These are phyloP conservation scores for Doryteuthis pealeii DNA, from an alignment of 1,140 invertebrate genomes.

Conservation along the genomic window DNA sequence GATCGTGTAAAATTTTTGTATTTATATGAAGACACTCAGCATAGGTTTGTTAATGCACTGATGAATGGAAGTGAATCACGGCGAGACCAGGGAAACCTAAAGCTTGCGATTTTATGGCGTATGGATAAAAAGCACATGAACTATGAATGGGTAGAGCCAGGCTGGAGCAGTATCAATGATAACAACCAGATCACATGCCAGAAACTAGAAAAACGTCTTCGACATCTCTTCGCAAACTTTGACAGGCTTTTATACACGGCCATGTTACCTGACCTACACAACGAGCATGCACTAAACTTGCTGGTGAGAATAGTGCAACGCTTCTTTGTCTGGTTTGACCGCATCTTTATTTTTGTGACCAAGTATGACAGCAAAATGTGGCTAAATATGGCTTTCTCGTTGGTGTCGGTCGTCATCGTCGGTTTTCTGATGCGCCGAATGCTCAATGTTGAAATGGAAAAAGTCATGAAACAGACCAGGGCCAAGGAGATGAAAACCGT, in stretches of 20 bases:
- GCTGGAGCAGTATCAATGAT: constrained; percentile 63
- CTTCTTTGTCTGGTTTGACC: neutral
- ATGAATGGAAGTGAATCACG: constrained; percentile 36
- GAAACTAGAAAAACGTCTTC: constrained; percentile 37
- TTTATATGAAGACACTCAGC: constrained; percentile 80
- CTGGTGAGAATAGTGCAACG: neutral
- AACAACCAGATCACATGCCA: constrained; percentile 20
- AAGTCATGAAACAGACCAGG: constrained; percentile 77
- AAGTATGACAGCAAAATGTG: constrained; percentile 77
- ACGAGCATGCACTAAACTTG: constrained; percentile 44
- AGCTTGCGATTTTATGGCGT: constrained; percentile 86
- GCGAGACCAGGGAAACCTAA: neutral
- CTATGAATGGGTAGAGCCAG: constrained; percentile 83
- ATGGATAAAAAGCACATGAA: constrained; percentile 80
- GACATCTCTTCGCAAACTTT: constrained; percentile 39
- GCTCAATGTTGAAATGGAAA: constrained; percentile 67
- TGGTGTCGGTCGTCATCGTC: constrained; percentile 76
- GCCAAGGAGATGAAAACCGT: constrained; percentile 64
- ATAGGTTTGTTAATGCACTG: constrained; percentile 77
- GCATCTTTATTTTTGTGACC: neutral
- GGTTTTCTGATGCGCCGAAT: constrained; percentile 89
- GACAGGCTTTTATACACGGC: constrained; percentile 39
- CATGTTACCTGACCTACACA: constrained; percentile 46
- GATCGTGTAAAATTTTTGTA: constrained; percentile 83
- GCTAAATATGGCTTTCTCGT: constrained; percentile 78